phyloP scores from a whole-genome alignment of 2,797 vertebrate genomes.

The Falco concolor region DNA sequence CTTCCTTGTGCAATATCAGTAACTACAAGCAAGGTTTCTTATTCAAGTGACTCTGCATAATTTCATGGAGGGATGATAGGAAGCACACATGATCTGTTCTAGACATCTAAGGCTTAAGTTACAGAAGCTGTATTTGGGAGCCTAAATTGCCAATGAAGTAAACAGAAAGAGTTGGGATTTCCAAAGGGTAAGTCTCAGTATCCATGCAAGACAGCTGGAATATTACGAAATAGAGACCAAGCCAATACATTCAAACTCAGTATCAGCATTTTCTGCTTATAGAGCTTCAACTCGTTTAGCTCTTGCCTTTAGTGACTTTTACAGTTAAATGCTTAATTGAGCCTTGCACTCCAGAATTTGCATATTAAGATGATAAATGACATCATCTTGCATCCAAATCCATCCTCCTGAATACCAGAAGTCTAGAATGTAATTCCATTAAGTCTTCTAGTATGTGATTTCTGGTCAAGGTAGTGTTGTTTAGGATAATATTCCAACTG shows the following conservation, averaged over 20 bases:
- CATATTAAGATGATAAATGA: neutral
- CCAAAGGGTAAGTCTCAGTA: neutral
- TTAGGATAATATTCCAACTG: constrained; percentile 41
- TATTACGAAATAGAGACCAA: constrained; percentile 10
- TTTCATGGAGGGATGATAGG: neutral
- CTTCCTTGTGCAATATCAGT: neutral
- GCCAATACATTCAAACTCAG: neutral
- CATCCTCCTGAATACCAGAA: neutral
- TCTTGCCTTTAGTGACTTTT: neutral
- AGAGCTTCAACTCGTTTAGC: neutral
- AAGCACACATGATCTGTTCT: neutral
- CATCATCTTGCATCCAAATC: neutral
- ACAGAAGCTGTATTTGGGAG: neutral
- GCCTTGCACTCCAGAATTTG: neutral
- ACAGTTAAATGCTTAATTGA: neutral
- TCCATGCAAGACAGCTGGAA: constrained; percentile 22
- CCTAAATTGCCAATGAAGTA: neutral
- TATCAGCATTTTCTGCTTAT: neutral
- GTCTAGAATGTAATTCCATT: neutral
- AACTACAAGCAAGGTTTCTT: neutral
- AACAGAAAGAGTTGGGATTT: neutral
- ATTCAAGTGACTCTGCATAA: neutral
- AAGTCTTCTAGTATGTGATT: neutral
- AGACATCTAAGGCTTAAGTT: neutral
- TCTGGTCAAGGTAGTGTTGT: neutral